Evolutionary conservation across 2,888 invertebrate genomes (phyloP).

Genomic region (Drosophila suboccidentalis): DNA sequence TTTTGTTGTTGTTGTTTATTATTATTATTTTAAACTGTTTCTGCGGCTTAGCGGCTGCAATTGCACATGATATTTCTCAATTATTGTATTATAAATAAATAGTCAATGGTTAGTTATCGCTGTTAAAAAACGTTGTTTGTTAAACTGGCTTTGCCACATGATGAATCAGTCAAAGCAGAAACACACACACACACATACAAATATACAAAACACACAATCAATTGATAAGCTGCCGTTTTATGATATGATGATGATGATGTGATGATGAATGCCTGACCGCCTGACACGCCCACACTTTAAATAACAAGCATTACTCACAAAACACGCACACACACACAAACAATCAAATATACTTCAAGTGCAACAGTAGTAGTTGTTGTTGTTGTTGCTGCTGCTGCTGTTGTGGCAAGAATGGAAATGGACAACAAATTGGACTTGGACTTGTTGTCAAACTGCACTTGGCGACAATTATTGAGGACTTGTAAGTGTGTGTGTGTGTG

Average conservation of each 20-base stretch:
- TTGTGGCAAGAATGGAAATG: slow-evolving; percentile 39
- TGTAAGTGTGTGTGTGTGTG: slow-evolving; percentile 10
- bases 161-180: slow-evolving; percentile 18
- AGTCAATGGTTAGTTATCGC: slow-evolving; percentile 26
- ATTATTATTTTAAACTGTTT: neutral
- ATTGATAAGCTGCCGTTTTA: slow-evolving; percentile 50
- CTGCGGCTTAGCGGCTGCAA: slow-evolving; percentile 35
- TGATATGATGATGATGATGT: slow-evolving; percentile 31
- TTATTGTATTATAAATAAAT: slow-evolving; percentile 11
- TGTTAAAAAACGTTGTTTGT: neutral
- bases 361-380: slow-evolving; percentile 7
- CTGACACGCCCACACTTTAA: slow-evolving; percentile 55
- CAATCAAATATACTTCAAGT: slow-evolving; percentile 43
- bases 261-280: slow-evolving; percentile 40
- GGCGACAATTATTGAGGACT: slow-evolving; percentile 65
- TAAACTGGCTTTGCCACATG: neutral
- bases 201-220: slow-evolving; percentile 22
- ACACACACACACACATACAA: slow-evolving; percentile 1
- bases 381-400: neutral
- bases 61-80: slow-evolving; percentile 31
- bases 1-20: neutral
- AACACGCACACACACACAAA: slow-evolving; percentile 20
- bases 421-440: slow-evolving; percentile 39
- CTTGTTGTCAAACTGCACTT: slow-evolving; percentile 49
- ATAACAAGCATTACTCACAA: slow-evolving; percentile 49